Evolutionary conservation across 2,888 invertebrate species (phyloP).

Genomic region (Orthonevra nobilis): DNA sequence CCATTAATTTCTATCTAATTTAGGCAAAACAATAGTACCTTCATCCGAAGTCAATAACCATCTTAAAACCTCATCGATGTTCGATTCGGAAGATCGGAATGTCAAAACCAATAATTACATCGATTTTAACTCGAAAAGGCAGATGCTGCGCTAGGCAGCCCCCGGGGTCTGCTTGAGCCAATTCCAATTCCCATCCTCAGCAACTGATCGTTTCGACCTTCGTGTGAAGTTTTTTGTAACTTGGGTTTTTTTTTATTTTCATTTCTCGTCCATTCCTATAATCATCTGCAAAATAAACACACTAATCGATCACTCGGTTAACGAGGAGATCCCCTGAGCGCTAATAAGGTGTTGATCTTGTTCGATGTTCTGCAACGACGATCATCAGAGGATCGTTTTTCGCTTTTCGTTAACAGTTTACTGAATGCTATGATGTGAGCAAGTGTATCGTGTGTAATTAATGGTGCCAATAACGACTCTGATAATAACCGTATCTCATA

Average conservation of each 20-base stretch:
- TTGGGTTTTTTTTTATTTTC: neutral
- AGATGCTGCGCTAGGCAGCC: slow-evolving; percentile 51
- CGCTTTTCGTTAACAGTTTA: no score
- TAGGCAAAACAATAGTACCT: no score
- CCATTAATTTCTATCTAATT: no score
- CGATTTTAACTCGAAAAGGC: slow-evolving; percentile 33
- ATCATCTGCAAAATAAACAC: slow-evolving; percentile 69
- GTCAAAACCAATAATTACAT: slow-evolving; percentile 63
- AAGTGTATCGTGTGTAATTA: slow-evolving; percentile 55
- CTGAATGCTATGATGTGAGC: no score
- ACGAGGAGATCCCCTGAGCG: slow-evolving; percentile 66
- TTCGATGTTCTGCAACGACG: slow-evolving; percentile 47
- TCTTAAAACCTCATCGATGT: neutral
- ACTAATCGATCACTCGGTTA: slow-evolving; percentile 69
- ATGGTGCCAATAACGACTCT: slow-evolving; percentile 67
- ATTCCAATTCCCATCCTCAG: slow-evolving; percentile 48
- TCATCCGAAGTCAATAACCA: no score
- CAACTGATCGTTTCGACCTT: slow-evolving; percentile 21
- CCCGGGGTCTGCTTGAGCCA: slow-evolving; percentile 8
- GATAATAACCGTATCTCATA: slow-evolving; percentile 62
- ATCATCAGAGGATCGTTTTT: slow-evolving; percentile 41
- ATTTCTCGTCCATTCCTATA: slow-evolving; percentile 38
- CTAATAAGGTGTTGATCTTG: slow-evolving; percentile 71
- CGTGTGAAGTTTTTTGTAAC: slow-evolving; percentile 31
- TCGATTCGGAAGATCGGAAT: no score